Evolutionary conservation across 2,888 invertebrate species (phyloP).

Genomic region (Oscheius sp.): DNA sequence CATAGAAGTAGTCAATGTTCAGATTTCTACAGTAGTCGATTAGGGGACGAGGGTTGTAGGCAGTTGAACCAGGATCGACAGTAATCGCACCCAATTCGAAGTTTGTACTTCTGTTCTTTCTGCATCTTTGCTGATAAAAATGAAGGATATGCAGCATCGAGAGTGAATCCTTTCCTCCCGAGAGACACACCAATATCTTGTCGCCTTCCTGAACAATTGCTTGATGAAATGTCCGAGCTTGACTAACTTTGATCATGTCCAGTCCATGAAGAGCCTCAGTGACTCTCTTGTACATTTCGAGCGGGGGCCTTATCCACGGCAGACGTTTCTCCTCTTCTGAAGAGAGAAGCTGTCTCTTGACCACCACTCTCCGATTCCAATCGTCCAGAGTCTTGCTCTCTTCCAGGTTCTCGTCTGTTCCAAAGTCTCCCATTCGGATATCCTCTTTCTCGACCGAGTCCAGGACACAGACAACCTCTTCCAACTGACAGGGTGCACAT

Average conservation of each 20-base stretch:
- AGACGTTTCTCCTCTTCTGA: constrained; percentile 42
- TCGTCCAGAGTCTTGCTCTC: constrained; percentile 46
- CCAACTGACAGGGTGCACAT: constrained; percentile 12
- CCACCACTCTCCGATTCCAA: constrained; percentile 59
- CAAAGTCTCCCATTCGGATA: constrained; percentile 38
- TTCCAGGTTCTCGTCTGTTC: constrained; percentile 32
- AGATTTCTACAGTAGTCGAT: constrained; percentile 83
- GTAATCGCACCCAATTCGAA: constrained; percentile 83
- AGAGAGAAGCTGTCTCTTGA: constrained; percentile 74
- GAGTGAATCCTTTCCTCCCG: constrained; percentile 87
- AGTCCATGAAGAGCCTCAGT: constrained; percentile 58
- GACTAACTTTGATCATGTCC: constrained; percentile 56
- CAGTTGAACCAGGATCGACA: constrained; percentile 81
- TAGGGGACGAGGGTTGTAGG: constrained; percentile 80
- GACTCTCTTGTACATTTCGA: constrained; percentile 83
- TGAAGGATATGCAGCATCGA: constrained; percentile 85
- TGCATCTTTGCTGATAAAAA: constrained; percentile 84
- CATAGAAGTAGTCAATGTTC: constrained; percentile 84
- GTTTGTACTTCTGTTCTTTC: constrained; percentile 77
- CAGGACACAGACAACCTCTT: constrained; percentile 24
- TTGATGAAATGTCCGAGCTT: not conserved
- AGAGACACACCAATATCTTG: constrained; percentile 85
- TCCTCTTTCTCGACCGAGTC: constrained; percentile 32
- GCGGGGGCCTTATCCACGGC: constrained; percentile 84
- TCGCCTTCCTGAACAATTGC: constrained; percentile 82